Base-by-base conservation (phyloP, 2,797 vertebrate species). In the Scleropages formosus region DNA sequence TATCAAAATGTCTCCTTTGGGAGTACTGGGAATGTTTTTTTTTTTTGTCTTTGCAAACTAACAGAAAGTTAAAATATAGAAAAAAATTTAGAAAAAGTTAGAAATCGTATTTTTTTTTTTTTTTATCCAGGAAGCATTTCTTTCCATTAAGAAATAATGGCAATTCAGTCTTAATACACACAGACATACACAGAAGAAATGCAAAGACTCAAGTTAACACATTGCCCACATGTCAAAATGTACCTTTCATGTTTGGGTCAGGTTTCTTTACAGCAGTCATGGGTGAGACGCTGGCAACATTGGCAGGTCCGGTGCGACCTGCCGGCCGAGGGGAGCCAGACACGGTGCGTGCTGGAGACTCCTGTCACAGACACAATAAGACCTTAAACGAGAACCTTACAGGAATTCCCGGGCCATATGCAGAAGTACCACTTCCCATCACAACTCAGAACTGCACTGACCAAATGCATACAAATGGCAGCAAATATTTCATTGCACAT, bases 221-320 rank as follows among this genome's bases (percentile, higher is more conserved):
- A n/a, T n/a, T n/a, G n/a, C n/a, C n/a, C n/a, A n/a, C n/a, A n/a
- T n/a, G n/a, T n/a, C n/a, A n/a, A n/a, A 10, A 20, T 63, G 64
- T 91, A 94, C 94, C 96, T 93, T 99, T 99, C 94, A 97, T 96
- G 90, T 96, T 98, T 71, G 97, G 95, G 82, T 99, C 97, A 72
- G 97, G 96, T 87, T 99, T 99, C 88, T 99, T 99, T 78, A 97
- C 97, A 7, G 95, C 89, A 4, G 96, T 86, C 92, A 98, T 96
- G n/a, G 97, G 96, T 15, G 95, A 99, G 84, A 94, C 88, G 47
- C 92, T 94, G 67, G 94, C 91, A 67, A 92, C 93, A 0, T 86
- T 94, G 62, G 95, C 78, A 16, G 95, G 94, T 74, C 95, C 94
- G 20, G 93, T 83, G 67, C 96, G 95, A 83, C 94, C 94, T 7